Conservation (phyloP, 2,888 invertebrate genomes). For the Thereva unica region DNA sequence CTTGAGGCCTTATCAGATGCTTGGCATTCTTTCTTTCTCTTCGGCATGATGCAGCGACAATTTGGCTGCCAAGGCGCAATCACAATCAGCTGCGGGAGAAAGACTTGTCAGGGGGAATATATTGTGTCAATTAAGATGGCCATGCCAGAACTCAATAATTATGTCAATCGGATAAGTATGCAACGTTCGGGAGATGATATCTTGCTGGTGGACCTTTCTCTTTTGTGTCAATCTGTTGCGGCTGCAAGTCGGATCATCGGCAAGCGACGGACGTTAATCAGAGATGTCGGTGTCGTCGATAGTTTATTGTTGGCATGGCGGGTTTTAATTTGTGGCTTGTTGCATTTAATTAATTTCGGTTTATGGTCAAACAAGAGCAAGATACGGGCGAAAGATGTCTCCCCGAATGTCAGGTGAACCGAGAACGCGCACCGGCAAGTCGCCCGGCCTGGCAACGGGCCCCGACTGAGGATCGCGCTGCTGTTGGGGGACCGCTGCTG, state of each 20-base stretch:
- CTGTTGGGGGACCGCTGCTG: too few species aligned
- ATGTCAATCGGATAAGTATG: constrained; percentile 30
- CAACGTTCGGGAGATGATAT: constrained; percentile 29
- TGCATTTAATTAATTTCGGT: constrained; percentile 34
- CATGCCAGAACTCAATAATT: constrained; percentile 35
- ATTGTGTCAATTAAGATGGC: constrained; percentile 36
- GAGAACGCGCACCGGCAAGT: not conserved
- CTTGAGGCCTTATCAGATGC: constrained; percentile 19
- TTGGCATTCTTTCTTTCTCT: constrained; percentile 17
- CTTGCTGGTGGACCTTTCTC: constrained; percentile 21
- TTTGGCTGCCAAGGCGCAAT: not conserved
- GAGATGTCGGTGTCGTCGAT: constrained; percentile 22
- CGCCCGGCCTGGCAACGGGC: constrained; percentile 1
- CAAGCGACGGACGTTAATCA: constrained; percentile 9
- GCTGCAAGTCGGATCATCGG: constrained; percentile 14
- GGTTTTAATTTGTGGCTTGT: constrained; percentile 29
- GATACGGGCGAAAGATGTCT: not conserved
- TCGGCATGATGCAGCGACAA: not conserved
- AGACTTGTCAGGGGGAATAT: constrained; percentile 28
- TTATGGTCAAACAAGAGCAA: not conserved
- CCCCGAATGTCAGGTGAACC: not conserved
- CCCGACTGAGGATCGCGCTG: not conserved
- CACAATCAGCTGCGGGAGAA: constrained; percentile 11
- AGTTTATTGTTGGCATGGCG: constrained; percentile 21
- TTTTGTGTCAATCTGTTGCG: constrained; percentile 25